Evolutionary conservation across 2,888 invertebrate genomes (phyloP).

Genomic region (Melanophora roralis): DNA sequence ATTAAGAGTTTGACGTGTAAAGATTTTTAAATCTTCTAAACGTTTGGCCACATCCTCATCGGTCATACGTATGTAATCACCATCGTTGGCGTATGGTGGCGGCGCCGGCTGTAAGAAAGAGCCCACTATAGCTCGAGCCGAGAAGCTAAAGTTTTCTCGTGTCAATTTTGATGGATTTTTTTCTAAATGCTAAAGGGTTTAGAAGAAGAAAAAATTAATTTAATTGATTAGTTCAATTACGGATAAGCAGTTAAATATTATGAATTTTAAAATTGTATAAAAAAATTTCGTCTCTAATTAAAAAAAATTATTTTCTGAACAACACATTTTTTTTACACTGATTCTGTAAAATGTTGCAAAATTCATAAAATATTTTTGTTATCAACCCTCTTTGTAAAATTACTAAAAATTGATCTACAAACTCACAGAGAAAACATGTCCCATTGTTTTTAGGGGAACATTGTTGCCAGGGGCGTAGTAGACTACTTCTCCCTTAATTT

Average conservation of each 20-base stretch:
- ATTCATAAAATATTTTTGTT: neutral
- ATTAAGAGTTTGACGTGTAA: constrained; percentile 82
- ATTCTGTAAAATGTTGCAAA: no score
- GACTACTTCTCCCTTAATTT: constrained; percentile 94
- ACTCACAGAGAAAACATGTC: constrained; percentile 82
- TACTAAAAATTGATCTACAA: constrained; percentile 69
- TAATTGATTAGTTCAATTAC: no score
- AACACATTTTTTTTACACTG: no score
- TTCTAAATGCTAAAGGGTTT: constrained; percentile 83
- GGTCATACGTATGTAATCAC: constrained; percentile 86
- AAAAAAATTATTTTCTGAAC: no score
- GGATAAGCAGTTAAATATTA: no score
- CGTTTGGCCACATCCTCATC: constrained; percentile 89
- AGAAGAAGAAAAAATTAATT: neutral
- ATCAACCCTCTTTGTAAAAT: neutral
- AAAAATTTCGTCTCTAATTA: no score
- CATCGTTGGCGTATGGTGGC: constrained; percentile 80
- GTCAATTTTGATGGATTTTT: constrained; percentile 83
- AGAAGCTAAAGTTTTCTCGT: constrained; percentile 94
- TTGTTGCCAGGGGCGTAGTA: constrained; percentile 86
- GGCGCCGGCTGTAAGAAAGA: constrained; percentile 90
- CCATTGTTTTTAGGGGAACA: constrained; percentile 81
- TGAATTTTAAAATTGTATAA: no score
- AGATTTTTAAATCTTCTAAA: constrained; percentile 82
- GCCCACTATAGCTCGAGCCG: constrained; percentile 91